Percentiles rank a stretch among this genome's conserved stretches.
These are phyloP conservation scores for Alexandromys fortis DNA, from an alignment of 2,113 vertebrate species.

Conservation along the genomic window DNA sequence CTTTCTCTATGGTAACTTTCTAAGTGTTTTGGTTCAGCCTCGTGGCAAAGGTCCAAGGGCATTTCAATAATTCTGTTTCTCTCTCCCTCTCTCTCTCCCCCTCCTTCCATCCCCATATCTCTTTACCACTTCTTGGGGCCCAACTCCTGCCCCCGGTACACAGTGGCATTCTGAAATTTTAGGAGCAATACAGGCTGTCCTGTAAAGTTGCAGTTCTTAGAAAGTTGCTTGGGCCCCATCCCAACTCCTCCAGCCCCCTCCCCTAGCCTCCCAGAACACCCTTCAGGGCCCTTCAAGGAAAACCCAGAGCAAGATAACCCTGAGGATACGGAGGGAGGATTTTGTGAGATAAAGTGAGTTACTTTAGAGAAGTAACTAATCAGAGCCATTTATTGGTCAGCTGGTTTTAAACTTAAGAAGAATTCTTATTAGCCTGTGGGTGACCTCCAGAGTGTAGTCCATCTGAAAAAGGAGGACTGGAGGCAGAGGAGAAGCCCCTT, in stretches of 20 bases:
- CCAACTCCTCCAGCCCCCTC: not conserved
- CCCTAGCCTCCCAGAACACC: not conserved
- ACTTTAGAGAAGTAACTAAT: conserved; percentile 71
- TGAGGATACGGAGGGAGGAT: not conserved
- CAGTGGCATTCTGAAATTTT: not conserved
- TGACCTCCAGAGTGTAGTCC: conserved; percentile 51
- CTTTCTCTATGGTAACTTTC: not conserved
- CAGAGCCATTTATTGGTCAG: conserved; percentile 68
- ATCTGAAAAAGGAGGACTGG: not conserved
- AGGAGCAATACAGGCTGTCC: not conserved
- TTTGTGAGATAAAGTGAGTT: conserved; percentile 62
- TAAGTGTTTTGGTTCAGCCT: not conserved
- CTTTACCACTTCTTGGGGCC: not conserved
- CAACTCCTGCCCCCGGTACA: not conserved
- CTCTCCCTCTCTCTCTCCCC: not conserved
- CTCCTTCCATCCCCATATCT: not conserved
- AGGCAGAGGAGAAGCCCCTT: not conserved
- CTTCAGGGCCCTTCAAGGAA: not conserved
- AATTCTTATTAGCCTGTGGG: conserved; percentile 66
- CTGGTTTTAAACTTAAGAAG: conserved; percentile 73
- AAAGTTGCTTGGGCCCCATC: not conserved
- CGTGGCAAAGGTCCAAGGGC: not conserved
- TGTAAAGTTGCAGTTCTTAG: not conserved
- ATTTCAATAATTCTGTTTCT: not conserved
- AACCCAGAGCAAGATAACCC: not conserved